These are phyloP conservation scores for Theocolax elegans DNA, from an alignment of 1,140 invertebrate species.

Conservation along the genomic window DNA sequence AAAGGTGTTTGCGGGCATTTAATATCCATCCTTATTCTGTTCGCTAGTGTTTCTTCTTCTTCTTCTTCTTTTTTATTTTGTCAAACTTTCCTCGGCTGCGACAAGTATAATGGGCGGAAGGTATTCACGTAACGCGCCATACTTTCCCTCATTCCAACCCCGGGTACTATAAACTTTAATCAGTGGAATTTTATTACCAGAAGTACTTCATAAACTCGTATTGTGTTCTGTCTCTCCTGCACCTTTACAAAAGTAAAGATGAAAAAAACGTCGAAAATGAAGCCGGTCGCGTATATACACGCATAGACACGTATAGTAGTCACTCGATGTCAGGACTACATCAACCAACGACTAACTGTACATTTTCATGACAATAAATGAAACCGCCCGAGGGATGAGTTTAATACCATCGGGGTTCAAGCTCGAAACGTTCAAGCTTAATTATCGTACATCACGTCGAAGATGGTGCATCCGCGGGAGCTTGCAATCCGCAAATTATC, in stretches of 20 bases:
- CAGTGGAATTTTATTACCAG: constrained; percentile 17
- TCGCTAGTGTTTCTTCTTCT: too few relatives aligned
- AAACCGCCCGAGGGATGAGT: background rate
- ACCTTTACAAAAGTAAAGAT: background rate
- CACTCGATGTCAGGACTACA: too few relatives aligned
- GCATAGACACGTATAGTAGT: too few relatives aligned
- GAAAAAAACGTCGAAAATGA: constrained; percentile 1
- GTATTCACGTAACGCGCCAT: background rate
- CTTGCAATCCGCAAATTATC: background rate
- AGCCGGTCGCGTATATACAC: background rate
- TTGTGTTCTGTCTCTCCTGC: background rate
- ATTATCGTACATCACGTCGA: background rate
- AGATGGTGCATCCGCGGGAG: too few relatives aligned
- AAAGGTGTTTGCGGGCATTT: too few relatives aligned
- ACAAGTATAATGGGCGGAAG: background rate
- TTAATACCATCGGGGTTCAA: background rate
- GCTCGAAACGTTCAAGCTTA: background rate
- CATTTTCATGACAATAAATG: constrained; percentile 5
- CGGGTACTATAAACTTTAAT: constrained; percentile 24
- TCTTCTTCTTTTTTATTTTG: too few relatives aligned
- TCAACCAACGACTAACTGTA: background rate
- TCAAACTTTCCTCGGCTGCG: too few relatives aligned
- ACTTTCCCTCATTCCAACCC: background rate
- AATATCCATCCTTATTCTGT: too few relatives aligned
- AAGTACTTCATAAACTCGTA: constrained; percentile 20